phyloP scores from a whole-genome alignment of 1,140 invertebrate genomes.

The Mycetomoellerius zeteki region DNA sequence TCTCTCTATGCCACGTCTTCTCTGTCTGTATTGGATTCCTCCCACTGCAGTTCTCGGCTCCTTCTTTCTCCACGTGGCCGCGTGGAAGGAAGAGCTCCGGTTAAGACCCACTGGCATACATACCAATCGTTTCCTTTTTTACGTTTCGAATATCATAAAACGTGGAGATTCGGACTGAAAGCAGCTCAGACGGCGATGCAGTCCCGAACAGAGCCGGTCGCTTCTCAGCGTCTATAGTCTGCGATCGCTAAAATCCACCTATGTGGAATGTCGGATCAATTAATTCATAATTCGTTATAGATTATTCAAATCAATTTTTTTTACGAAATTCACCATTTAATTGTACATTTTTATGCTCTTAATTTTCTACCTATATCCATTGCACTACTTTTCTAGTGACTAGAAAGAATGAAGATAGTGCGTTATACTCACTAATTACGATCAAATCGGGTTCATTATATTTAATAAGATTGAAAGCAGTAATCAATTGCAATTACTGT shows the following conservation, averaged over 20 bases:
- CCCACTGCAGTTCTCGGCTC: conserved; percentile 50
- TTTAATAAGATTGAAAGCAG: conserved; percentile 6
- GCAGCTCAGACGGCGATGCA: conserved; percentile 81
- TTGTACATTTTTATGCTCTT: background rate
- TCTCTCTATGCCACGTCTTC: conserved; percentile 31
- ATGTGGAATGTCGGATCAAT: background rate
- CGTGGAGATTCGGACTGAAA: conserved; percentile 76
- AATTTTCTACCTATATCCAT: background rate
- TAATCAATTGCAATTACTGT: background rate
- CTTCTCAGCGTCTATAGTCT: background rate
- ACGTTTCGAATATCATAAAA: conserved; percentile 87
- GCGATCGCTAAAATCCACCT: background rate
- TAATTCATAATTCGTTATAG: background rate
- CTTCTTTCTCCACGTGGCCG: conserved; percentile 9
- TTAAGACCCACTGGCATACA: conserved; percentile 85
- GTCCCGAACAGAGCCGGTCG: conserved; percentile 69
- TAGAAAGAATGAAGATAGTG: background rate
- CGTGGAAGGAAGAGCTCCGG: conserved; percentile 71
- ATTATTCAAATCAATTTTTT: background rate
- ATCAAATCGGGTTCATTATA: background rate
- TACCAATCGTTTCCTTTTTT: conserved; percentile 86
- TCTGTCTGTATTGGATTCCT: background rate
- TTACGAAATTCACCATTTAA: background rate
- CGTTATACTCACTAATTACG: background rate
- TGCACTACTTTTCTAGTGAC: background rate